Conservation (phyloP, 1,140 invertebrate species). For the Argopecten irradians region DNA sequence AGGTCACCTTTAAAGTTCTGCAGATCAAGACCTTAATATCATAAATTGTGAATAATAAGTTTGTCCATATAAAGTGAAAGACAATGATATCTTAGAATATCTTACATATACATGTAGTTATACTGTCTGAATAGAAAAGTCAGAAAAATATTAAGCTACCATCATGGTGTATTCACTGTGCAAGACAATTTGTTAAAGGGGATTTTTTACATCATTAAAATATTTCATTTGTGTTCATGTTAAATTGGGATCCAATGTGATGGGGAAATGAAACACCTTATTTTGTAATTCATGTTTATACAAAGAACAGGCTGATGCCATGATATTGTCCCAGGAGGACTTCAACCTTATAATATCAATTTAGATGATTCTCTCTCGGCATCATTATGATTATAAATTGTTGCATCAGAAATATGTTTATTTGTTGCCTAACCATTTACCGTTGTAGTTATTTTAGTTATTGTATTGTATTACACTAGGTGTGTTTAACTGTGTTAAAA, state of each 20-base stretch:
- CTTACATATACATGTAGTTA: too few relatives aligned
- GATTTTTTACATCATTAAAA: background rate
- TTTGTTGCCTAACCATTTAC: background rate
- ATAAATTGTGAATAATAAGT: too few relatives aligned
- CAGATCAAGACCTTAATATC: too few relatives aligned
- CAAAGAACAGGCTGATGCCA: too few relatives aligned
- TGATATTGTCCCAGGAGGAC: background rate
- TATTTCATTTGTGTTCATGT: background rate
- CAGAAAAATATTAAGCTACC: too few relatives aligned
- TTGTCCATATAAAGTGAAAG: too few relatives aligned
- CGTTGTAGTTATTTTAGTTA: background rate
- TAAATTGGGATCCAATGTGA: background rate
- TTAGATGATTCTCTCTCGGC: background rate
- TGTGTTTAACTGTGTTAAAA: background rate
- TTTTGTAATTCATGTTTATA: background rate
- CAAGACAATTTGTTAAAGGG: background rate
- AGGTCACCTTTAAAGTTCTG: too few relatives aligned
- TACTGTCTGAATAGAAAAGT: too few relatives aligned
- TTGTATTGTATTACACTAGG: background rate
- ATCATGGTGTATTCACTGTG: background rate
- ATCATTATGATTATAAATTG: background rate
- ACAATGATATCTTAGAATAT: too few relatives aligned
- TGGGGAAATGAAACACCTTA: background rate
- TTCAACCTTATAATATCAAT: background rate
- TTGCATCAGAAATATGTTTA: background rate